These are phyloP conservation scores for Thalassaphorura encarpata DNA, from an alignment of 1,140 invertebrate genomes.

Conservation along the genomic window DNA sequence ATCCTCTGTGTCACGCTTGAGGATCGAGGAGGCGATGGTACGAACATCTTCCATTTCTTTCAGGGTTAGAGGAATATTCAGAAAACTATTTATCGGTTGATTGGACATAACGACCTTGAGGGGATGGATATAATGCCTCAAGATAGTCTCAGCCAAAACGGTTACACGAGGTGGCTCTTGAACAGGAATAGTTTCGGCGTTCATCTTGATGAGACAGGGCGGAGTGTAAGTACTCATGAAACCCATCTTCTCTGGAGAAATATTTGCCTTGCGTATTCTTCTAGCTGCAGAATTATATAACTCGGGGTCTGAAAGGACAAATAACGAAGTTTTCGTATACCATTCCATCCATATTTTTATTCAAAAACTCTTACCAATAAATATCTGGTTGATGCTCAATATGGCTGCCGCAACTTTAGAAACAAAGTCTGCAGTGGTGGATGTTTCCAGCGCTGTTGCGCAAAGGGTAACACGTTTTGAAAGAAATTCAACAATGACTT, in stretches of 20 bases:
- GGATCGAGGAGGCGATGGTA: not conserved
- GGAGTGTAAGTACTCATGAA: conserved; percentile 7
- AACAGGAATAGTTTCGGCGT: conserved; percentile 12
- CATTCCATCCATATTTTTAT: no score
- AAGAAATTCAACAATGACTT: conserved; percentile 13
- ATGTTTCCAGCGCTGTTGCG: not conserved
- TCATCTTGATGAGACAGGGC: conserved; percentile 8
- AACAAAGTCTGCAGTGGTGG: conserved; percentile 2
- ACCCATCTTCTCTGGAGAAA: conserved; percentile 7
- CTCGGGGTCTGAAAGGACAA: conserved; percentile 23
- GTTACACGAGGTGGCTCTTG: conserved; percentile 23
- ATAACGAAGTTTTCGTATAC: no score
- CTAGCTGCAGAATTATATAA: conserved; percentile 23
- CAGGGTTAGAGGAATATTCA: conserved; percentile 6
- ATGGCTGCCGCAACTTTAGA: conserved; percentile 14
- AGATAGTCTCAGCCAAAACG: conserved; percentile 14
- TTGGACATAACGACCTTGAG: conserved; percentile 11
- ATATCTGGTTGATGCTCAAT: conserved; percentile 15
- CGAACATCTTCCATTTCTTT: conserved; percentile 18
- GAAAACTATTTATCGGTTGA: conserved; percentile 8
- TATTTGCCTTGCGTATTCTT: conserved; percentile 15
- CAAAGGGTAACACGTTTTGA: conserved; percentile 8
- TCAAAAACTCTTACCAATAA: conserved; percentile 25
- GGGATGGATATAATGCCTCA: conserved; percentile 16
- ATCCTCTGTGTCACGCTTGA: conserved; percentile 19